A percentile compares a stretch with the other conserved stretches of the same genome.
Conservation (phyloP, 2,888 invertebrate genomes). For the Scaptomyza caliginosa region DNA sequence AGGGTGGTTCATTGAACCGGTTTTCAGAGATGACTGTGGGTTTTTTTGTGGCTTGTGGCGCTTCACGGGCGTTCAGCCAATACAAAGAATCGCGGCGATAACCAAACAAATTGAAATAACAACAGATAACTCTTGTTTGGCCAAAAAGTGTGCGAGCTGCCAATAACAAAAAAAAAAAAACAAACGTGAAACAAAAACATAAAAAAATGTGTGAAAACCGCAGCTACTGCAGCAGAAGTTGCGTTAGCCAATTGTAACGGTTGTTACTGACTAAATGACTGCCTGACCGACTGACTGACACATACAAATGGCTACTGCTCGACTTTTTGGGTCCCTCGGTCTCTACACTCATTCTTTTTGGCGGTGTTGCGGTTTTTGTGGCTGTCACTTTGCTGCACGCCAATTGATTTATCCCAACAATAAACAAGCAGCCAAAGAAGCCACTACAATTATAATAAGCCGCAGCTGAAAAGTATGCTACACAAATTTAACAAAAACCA, state of each 20-base stretch:
- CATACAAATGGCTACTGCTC: constrained; percentile 33
- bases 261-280: constrained; percentile 53
- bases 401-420: constrained; percentile 71
- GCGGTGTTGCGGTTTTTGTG: constrained; percentile 61
- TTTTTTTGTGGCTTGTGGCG: constrained; percentile 4
- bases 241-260: constrained; percentile 34
- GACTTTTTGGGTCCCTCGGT: constrained; percentile 15
- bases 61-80: constrained; percentile 56
- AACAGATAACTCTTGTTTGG: constrained; percentile 54
- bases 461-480: constrained; percentile 19
- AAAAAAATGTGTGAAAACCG: constrained; percentile 69
- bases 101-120: constrained; percentile 71
- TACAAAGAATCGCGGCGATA: constrained; percentile 46
- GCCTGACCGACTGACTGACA: constrained; percentile 54
- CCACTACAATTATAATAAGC: constrained; percentile 28
- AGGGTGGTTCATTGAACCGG: constrained; percentile 52
- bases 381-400: constrained; percentile 41
- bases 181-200: no score
- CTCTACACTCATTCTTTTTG: constrained; percentile 6
- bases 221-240: constrained; percentile 1
- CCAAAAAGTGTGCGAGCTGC: constrained; percentile 45
- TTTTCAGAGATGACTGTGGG: constrained; percentile 6
- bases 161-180: constrained; percentile 56
- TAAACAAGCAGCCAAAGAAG: constrained; percentile 48
- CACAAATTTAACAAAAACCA: constrained; percentile 8